Conservation (phyloP, 2,113 vertebrate genomes). For the Desmodus rotundus region DNA sequence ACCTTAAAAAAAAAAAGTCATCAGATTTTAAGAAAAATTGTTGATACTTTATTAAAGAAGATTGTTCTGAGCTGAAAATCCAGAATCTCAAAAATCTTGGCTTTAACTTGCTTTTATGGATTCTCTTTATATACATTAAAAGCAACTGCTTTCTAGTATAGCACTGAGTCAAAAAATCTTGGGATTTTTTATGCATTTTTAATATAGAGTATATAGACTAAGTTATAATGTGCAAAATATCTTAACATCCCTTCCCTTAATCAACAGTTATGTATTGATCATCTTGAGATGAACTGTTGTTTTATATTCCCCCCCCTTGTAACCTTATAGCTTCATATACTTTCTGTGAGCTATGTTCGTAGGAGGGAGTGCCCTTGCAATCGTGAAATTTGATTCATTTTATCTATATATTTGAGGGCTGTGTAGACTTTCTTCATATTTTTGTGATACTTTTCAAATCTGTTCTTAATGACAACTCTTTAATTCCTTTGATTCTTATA, state of each 20-base stretch:
- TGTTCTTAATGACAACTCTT: not conserved
- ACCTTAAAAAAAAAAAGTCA: not conserved
- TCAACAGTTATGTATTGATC: not conserved
- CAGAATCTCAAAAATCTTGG: not conserved
- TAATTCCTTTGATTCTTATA: constrained; percentile 31
- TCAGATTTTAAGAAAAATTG: constrained; percentile 33
- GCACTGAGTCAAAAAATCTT: not conserved
- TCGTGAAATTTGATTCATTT: constrained; percentile 9
- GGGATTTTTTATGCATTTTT: constrained; percentile 15
- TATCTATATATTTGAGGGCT: not conserved
- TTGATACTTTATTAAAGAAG: constrained; percentile 30
- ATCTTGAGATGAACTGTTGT: not conserved
- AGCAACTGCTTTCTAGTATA: not conserved
- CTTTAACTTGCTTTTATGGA: not conserved
- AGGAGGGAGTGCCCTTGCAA: not conserved
- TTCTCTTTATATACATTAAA: not conserved
- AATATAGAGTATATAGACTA: not conserved
- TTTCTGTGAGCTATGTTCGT: not conserved
- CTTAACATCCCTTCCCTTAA: not conserved
- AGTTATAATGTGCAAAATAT: constrained; percentile 15
- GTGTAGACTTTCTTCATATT: not conserved
- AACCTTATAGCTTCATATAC: not conserved
- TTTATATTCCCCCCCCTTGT: not conserved
- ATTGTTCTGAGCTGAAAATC: constrained; percentile 32
- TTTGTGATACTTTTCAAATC: constrained; percentile 33